Conservation (phyloP, 92 coral and sea anemone species). For the Metridium senile region DNA sequence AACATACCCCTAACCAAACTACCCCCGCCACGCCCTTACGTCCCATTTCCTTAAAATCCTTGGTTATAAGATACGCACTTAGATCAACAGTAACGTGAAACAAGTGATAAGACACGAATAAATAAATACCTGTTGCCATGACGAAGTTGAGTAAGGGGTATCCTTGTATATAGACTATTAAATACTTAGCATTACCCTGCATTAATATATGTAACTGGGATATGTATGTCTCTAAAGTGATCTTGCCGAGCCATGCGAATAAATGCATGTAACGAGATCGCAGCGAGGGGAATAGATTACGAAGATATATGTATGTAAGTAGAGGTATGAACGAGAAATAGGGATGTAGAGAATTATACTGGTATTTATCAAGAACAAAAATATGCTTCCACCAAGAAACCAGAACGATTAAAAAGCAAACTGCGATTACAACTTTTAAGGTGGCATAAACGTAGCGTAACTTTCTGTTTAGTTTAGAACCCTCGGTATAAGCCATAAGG, state of each 20-base stretch:
- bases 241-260: conserved; percentile 82
- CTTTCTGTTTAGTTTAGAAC: conserved; percentile 27
- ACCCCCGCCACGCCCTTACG: conserved; percentile 33
- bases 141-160: conserved; percentile 78
- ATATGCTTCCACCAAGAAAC: conserved; percentile 56
- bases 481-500: conserved; percentile 48
- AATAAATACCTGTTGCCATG: conserved; percentile 59
- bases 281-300: conserved; percentile 68
- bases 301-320: conserved; percentile 65
- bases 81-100: conserved; percentile 69
- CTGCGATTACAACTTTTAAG: conserved; percentile 50
- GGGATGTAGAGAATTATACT: conserved; percentile 72
- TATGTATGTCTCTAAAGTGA: conserved; percentile 82
- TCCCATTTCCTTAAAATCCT: conserved; percentile 48
- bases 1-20: conserved; percentile 60
- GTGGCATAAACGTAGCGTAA: conserved; percentile 19
- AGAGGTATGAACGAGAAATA: conserved; percentile 75
- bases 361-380: conserved; percentile 67
- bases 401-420: conserved; percentile 31
- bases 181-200: conserved; percentile 73
- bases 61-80: conserved; percentile 68
- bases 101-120: conserved; percentile 62
- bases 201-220: conserved; percentile 81
- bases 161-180: conserved; percentile 65
- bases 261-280: conserved; percentile 53